Evolutionary conservation across 2,888 invertebrate genomes (phyloP).

Genomic region (Chrysodeixis includens): DNA sequence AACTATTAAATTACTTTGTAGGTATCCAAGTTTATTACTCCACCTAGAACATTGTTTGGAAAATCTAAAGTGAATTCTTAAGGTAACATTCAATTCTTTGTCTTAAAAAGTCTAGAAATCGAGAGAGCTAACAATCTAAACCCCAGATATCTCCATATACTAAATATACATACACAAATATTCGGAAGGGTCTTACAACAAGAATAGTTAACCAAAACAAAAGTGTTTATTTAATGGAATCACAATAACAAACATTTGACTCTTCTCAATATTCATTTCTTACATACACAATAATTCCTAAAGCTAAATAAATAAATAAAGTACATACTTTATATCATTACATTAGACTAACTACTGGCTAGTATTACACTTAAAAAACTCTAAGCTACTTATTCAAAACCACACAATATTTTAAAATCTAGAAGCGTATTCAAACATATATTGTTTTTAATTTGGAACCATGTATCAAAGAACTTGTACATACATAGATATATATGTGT

Average conservation of each 20-base stretch:
- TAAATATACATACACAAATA: conserved; percentile 14
- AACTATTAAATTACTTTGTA: conserved; percentile 5
- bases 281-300: conserved; percentile 77
- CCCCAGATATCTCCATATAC: conserved; percentile 7
- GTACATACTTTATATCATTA: conserved; percentile 69
- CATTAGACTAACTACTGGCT: conserved; percentile 63
- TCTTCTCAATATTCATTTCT: conserved; percentile 66
- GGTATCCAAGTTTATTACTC: conserved; percentile 2
- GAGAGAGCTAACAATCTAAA: not conserved
- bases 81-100: conserved; percentile 1
- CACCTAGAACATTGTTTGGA: not conserved
- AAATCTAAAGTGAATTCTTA: not conserved
- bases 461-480: conserved; percentile 58
- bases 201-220: conserved; percentile 62
- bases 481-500: conserved; percentile 58
- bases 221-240: conserved; percentile 81
- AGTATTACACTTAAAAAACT: conserved; percentile 58
- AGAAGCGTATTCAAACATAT: conserved; percentile 51
- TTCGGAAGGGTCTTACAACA: conserved; percentile 32
- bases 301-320: conserved; percentile 76
- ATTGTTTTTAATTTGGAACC: conserved; percentile 47
- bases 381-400: conserved; percentile 52
- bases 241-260: conserved; percentile 66
- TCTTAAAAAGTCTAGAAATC: not conserved
- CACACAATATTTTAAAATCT: conserved; percentile 53